phyloP scores from a whole-genome alignment of 2,113 vertebrate genomes.

The Takifugu bimaculatus region DNA sequence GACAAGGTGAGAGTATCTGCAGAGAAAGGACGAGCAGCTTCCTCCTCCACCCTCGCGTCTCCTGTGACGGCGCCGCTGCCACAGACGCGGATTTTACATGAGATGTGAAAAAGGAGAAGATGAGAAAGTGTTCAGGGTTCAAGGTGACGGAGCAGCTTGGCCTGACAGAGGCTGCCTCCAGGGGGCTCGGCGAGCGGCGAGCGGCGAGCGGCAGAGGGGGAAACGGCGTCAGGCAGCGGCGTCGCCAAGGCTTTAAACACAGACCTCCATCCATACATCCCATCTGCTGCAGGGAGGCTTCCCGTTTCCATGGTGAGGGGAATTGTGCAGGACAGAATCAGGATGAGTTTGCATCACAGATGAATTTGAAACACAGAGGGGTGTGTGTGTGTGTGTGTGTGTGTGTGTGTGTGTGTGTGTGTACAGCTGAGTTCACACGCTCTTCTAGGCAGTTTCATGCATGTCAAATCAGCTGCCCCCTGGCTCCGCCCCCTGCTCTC shows the following conservation, averaged over 20 bases:
- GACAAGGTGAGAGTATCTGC: slow-evolving; percentile 64
- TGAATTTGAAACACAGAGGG: slow-evolving; percentile 22
- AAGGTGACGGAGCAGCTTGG: slow-evolving; percentile 5
- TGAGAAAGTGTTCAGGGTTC: slow-evolving; percentile 9
- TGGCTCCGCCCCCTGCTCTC: not conserved
- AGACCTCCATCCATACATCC: not conserved
- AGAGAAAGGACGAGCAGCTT: slow-evolving; percentile 19
- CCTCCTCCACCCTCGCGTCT: slow-evolving; percentile 7
- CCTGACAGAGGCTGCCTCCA: slow-evolving; percentile 13
- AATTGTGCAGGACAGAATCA: not conserved
- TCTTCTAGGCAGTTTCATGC: slow-evolving; percentile 8
- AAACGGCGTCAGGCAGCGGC: slow-evolving; percentile 44
- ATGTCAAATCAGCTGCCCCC: not conserved
- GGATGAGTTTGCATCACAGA: slow-evolving; percentile 8
- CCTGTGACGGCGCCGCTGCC: not conserved
- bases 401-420: slow-evolving; percentile 14
- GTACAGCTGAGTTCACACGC: not conserved
- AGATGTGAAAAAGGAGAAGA: slow-evolving; percentile 10
- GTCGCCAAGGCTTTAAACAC: slow-evolving; percentile 33
- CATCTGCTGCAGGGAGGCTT: too few relatives aligned
- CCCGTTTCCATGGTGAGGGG: not conserved
- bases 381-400: slow-evolving; percentile 10
- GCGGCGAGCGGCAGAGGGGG: slow-evolving; percentile 24
- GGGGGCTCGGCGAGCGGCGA: slow-evolving; percentile 49
- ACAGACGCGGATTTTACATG: slow-evolving; percentile 31